A percentile compares a stretch with the other conserved stretches of the same genome.
Conservation (phyloP, 2,113 vertebrate species). For the Brachypodius melanocephalos region DNA sequence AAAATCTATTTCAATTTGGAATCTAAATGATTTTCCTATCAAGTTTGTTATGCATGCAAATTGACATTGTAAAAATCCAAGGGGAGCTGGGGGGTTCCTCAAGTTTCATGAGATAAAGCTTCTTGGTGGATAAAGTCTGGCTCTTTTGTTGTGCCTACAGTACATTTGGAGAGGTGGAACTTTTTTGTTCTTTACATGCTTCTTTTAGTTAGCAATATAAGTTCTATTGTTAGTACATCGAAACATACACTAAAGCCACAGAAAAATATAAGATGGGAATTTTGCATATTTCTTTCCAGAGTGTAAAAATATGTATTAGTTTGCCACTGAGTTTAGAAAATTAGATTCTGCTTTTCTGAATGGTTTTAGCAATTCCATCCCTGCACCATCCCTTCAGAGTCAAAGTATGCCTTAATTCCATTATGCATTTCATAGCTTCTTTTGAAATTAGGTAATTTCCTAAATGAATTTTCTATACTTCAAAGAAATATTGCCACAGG, state of each 20-base stretch:
- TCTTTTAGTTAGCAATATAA: neutral
- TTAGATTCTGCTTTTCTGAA: conserved; percentile 1
- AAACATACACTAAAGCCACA: neutral
- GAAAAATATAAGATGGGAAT: neutral
- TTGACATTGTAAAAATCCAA: neutral
- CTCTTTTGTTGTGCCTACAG: neutral
- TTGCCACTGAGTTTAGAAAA: conserved; percentile 8
- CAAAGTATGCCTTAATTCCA: neutral
- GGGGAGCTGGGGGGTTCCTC: neutral
- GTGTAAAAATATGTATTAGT: neutral
- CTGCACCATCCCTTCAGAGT: neutral
- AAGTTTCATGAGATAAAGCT: neutral
- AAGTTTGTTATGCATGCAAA: neutral
- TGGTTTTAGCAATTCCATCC: neutral
- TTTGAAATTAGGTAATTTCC: conserved; percentile 10
- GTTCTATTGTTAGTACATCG: neutral
- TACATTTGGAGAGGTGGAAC: neutral
- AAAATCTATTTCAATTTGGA: neutral
- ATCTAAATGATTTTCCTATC: neutral
- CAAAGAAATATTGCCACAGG: neutral
- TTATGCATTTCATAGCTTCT: neutral
- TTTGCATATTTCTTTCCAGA: neutral
- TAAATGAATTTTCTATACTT: conserved; percentile 20
- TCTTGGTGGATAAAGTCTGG: neutral
- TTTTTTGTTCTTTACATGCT: neutral